These are phyloP conservation scores for Lysandra coridon DNA, from an alignment of 2,888 invertebrate species.

Conservation along the genomic window DNA sequence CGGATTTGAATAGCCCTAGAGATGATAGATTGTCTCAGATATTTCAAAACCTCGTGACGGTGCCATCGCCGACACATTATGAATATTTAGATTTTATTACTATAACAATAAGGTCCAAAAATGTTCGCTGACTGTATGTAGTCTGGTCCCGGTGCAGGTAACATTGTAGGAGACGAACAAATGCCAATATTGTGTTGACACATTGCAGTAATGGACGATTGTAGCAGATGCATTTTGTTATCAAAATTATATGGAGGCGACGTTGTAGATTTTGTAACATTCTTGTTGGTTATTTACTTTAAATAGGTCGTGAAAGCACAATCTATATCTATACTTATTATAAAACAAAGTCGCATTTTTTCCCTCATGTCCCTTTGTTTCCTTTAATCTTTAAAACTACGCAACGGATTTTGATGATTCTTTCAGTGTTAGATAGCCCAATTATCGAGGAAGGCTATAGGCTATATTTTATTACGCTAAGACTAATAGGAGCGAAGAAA, in stretches of 20 bases:
- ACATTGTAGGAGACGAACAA: conserved; percentile 2
- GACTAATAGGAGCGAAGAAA: too few relatives aligned
- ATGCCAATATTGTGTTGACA: conserved; percentile 6
- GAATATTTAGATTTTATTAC: not conserved
- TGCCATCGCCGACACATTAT: not conserved
- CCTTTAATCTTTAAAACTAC: too few relatives aligned
- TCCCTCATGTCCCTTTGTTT: too few relatives aligned
- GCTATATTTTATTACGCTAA: too few relatives aligned
- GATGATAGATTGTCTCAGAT: not conserved
- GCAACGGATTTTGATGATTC: too few relatives aligned
- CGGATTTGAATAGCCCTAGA: not conserved
- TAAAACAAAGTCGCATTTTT: too few relatives aligned
- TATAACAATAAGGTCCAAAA: not conserved
- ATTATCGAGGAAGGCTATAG: too few relatives aligned
- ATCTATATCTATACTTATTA: too few relatives aligned
- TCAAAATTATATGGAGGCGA: not conserved
- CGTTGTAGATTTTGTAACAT: not conserved
- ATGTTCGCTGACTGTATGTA: not conserved
- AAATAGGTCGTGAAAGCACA: not conserved
- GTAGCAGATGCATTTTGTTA: not conserved
- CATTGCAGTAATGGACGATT: not conserved
- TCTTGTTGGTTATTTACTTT: not conserved
- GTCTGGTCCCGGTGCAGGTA: not conserved
- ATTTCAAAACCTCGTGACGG: not conserved
- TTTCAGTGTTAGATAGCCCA: too few relatives aligned